These are phyloP conservation scores for Cariama cristata DNA, from an alignment of 2,113 vertebrate genomes.

Conservation along the genomic window DNA sequence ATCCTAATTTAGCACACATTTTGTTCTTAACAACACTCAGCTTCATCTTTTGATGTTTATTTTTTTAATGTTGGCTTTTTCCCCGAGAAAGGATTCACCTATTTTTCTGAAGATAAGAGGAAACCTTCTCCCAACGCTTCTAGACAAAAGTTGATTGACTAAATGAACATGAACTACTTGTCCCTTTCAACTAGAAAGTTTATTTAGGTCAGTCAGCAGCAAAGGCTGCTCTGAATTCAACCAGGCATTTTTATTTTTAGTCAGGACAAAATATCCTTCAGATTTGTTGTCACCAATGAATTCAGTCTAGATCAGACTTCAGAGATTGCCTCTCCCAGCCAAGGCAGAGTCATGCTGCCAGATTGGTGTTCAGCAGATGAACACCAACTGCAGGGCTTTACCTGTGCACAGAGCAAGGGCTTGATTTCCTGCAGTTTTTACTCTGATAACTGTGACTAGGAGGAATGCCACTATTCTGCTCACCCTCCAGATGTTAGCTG, in stretches of 20 bases:
- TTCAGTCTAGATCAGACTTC: background rate
- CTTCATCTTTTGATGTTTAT: background rate
- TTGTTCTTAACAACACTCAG: background rate
- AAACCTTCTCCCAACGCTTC: background rate
- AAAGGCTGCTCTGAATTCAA: background rate
- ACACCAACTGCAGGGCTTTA: background rate
- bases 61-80: background rate
- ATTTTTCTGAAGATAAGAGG: slow-evolving; percentile 5
- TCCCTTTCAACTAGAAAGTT: background rate
- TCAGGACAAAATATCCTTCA: background rate
- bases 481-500: background rate
- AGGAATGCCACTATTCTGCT: background rate
- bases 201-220: background rate
- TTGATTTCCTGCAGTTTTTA: background rate
- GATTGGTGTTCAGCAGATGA: background rate
- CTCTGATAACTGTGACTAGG: background rate
- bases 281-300: background rate
- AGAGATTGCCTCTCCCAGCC: background rate
- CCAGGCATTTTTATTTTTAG: background rate
- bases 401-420: background rate
- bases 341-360: background rate
- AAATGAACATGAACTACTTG: background rate
- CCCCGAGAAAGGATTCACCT: background rate
- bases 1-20: slow-evolving; percentile 57
- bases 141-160: background rate